Base-by-base conservation (phyloP, 2,113 vertebrate species). In the Maccullochella peelii region DNA sequence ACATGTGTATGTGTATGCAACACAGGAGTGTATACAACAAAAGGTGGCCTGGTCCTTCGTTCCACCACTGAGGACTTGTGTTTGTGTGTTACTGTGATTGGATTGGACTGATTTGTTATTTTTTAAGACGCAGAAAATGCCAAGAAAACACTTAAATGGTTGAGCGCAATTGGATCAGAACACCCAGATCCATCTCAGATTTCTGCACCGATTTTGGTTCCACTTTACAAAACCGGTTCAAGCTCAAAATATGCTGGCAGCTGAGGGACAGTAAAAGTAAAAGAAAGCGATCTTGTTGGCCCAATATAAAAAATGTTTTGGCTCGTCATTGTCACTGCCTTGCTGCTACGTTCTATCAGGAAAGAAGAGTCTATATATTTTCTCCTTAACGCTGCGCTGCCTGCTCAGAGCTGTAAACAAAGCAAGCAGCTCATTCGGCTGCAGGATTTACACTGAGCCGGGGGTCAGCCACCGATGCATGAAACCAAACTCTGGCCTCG, bases 61-160 rank as follows among this genome's bases (percentile, higher is more conserved):
- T 27, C 36, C 62, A 27, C 16, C 10, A 44, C 36, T 7, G 6
- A 57, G 59, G 3, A 65, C 20, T 23, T 12, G 33, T 27, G n/a
- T 25, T 23, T 12, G 33, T 27, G n/a, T 25, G 20, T 68, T n/a
- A 55, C 11, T 58, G 36, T 25, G 25, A 68, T 18, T 14, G 12
- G 11, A 66, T 2, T 57, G 38, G 27, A 49, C 20, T 21, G 3
- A 50, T 40, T 25, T 33, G 2, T 38, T 25, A 36, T 27, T 65
- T 50, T 16, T 18, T 14, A 12, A 65, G 47, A 59, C 0, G 15
- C 21, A 59, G 8, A 47, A 78, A 70, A 50, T 79, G 52, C 50
- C 66, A 76, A 77, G 25, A 65, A 71, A 73, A 33, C 77, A 65
- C 40, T 44, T 50, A 63, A 65, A 80, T 33, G 49, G 58, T 58